Conservation (phyloP, 2,797 vertebrate genomes). For the Loriculus beryllinus region DNA sequence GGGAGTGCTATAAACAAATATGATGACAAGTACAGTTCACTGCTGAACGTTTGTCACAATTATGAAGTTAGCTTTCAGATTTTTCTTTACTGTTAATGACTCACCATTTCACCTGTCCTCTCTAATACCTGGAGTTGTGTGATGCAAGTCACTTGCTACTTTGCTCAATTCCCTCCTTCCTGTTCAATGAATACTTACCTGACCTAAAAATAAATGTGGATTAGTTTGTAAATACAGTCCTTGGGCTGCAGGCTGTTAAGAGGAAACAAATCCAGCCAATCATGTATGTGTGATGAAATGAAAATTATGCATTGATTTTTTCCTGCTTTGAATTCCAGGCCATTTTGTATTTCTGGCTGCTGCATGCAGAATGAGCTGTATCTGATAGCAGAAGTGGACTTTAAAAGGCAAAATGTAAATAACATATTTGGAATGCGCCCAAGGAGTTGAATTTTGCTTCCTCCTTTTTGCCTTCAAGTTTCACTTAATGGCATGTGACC, state of each 20-base stretch:
- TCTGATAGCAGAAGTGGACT: background rate
- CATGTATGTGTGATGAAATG: background rate
- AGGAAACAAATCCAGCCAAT: background rate
- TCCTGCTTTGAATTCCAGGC: background rate
- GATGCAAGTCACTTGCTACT: background rate
- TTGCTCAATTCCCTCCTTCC: background rate
- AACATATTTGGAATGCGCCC: background rate
- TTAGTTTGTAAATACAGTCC: background rate
- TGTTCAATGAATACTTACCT: background rate
- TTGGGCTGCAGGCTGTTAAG: background rate
- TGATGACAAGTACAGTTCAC: background rate
- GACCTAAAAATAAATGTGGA: background rate
- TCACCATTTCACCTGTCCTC: background rate
- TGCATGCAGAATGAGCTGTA: background rate
- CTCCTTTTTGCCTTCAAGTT: background rate
- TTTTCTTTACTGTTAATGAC: background rate
- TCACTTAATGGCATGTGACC: background rate
- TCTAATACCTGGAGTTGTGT: background rate
- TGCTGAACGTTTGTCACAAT: background rate
- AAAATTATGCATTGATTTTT: constrained; percentile 17
- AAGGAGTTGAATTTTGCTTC: background rate
- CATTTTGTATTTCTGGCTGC: background rate
- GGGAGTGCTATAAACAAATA: background rate
- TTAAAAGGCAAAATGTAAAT: constrained; percentile 7
- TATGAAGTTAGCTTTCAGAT: background rate